phyloP scores from a whole-genome alignment of 2,113 vertebrate genomes.

The Microtus richardsoni region DNA sequence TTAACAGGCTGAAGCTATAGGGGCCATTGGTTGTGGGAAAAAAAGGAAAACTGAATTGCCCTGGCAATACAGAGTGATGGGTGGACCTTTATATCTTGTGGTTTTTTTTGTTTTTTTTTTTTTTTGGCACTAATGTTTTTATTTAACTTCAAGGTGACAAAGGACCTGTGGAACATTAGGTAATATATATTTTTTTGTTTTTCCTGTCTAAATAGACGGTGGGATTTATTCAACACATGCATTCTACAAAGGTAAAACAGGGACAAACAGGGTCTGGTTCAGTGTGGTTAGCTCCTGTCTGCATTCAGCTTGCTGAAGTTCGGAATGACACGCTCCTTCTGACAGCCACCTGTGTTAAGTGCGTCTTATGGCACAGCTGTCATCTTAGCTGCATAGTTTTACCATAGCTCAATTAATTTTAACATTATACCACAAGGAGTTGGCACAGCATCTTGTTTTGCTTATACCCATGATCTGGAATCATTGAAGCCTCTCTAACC shows the following conservation, averaged over 20 bases:
- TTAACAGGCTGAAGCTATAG: slow-evolving; percentile 80
- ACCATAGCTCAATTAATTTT: slow-evolving; percentile 77
- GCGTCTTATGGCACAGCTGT: slow-evolving; percentile 51
- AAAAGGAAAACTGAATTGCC: slow-evolving; percentile 74
- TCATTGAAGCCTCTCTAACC: slow-evolving; percentile 75
- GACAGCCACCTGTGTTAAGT: slow-evolving; percentile 70
- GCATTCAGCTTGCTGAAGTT: slow-evolving; percentile 75
- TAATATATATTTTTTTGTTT: slow-evolving; percentile 28
- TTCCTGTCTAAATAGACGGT: slow-evolving; percentile 82
- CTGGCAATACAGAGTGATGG: slow-evolving; percentile 51
- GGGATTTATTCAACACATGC: slow-evolving; percentile 81
- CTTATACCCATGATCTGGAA: slow-evolving; percentile 78
- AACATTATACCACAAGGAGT: slow-evolving; percentile 73
- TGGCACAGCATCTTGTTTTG: slow-evolving; percentile 76
- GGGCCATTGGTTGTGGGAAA: slow-evolving; percentile 54
- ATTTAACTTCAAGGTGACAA: no score
- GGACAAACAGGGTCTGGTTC: slow-evolving; percentile 72
- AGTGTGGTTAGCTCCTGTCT: slow-evolving; percentile 65
- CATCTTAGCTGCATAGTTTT: slow-evolving; percentile 71
- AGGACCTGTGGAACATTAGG: no score
- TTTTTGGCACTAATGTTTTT: no score
- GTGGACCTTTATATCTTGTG: slow-evolving; percentile 79
- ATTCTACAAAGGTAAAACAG: slow-evolving; percentile 80
- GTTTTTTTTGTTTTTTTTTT: no score
- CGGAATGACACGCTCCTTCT: slow-evolving; percentile 69